Base-by-base conservation (phyloP, 2,797 vertebrate genomes). In the Cyclopterus lumpus region DNA sequence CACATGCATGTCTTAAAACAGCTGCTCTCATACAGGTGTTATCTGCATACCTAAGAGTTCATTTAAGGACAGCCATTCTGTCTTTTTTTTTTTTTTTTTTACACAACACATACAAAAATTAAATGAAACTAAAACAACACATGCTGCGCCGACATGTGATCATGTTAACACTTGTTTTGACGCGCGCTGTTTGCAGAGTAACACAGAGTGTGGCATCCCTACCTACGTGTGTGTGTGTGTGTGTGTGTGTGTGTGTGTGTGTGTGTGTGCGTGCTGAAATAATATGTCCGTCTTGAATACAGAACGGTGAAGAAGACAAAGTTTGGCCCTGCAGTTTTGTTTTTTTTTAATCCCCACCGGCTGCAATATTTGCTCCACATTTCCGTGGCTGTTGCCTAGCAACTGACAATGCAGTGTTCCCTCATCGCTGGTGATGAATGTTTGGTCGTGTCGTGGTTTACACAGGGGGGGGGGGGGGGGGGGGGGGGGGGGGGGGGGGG, bases 351-450 rank as follows among this genome's bases (percentile, higher is more conserved):
- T n/a, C 10, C 64, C 68, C n/a, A 53, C 18, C 12, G 65, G 60
- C 61, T 81, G 64, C 28, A 67, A 32, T 22, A 48, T 55, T 67
- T 32, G 72, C 75, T 79, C 65, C 62, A 70, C 72, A 60, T 12
- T 77, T 71, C 71, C 65, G 14, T 48, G 62, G 48, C 75, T 69
- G 88, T 90, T 86, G 91, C 91, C 59, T 77, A 86, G 89, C 80
- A 90, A 92, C 89, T 32, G 83, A 73, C 42, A 55, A 72, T 53
- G 48, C 73, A 74, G 68, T 0, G 15, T 9, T 68, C 51, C 51
- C 69, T 49, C 73, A 61, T 7, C 4, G 65, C 40, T 69, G 22
- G n/a, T 6, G 63, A 80, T 61, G 26, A 24, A 46, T 7, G 24
- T 60, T 67, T 28, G 0, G 60, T 64, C 16, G 9, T 22, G 67